Conservation (phyloP, 2,113 vertebrate genomes). For the Dolichotis patagonum region DNA sequence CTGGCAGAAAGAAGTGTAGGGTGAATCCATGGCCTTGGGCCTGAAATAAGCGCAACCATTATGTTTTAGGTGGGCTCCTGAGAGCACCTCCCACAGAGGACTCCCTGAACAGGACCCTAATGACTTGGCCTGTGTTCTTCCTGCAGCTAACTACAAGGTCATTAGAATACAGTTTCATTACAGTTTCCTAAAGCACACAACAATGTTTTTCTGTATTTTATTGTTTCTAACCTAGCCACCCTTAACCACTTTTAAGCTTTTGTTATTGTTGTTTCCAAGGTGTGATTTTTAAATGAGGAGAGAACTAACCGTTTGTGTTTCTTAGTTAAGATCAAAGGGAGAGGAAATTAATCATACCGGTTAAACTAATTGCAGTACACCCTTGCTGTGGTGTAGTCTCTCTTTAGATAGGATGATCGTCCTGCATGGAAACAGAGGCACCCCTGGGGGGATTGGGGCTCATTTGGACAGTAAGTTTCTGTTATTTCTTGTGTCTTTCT, state of each 20-base stretch:
- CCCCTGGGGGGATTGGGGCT: not conserved
- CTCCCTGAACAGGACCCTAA: not conserved
- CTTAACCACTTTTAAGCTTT: not conserved
- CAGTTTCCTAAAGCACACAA: not conserved
- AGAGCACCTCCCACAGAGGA: not conserved
- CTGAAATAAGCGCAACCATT: not conserved
- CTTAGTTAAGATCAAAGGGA: not conserved
- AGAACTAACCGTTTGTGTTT: not conserved
- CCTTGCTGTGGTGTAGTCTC: not conserved
- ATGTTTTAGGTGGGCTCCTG: not conserved
- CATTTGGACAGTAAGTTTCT: not conserved
- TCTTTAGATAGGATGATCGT: not conserved
- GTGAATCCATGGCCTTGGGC: not conserved
- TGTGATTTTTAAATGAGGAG: conserved; percentile 19
- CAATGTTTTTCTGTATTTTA: not conserved
- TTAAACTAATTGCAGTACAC: not conserved
- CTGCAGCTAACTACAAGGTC: not conserved
- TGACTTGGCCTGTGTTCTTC: not conserved
- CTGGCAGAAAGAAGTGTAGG: not conserved
- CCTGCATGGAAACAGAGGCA: not conserved
- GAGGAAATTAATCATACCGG: not conserved
- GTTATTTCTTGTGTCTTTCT: not conserved
- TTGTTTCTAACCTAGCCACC: not conserved
- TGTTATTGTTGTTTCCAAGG: not conserved
- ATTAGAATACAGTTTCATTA: not conserved